Evolutionary conservation across 2,113 vertebrate genomes (phyloP).

Genomic region (Chloropsis cyanopogon): DNA sequence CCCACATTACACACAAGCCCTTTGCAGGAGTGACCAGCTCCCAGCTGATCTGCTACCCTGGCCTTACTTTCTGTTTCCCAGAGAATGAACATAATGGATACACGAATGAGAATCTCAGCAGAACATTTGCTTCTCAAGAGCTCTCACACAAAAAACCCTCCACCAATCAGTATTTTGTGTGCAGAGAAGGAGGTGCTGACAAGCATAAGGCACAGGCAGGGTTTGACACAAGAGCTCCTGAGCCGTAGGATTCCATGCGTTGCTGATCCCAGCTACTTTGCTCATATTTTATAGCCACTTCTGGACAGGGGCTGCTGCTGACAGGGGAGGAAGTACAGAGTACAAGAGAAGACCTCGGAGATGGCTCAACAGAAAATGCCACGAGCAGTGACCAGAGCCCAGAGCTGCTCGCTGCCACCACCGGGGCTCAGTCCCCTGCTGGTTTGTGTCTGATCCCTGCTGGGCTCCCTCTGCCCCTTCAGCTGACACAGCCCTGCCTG

Average conservation of each 20-base stretch:
- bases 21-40: too few species aligned
- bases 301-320: background rate
- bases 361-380: background rate
- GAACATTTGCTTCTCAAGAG: background rate
- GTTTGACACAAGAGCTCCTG: background rate
- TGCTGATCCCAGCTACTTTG: background rate
- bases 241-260: background rate
- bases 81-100: background rate
- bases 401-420: background rate
- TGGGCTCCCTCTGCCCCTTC: background rate
- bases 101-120: background rate
- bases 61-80: background rate
- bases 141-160: background rate
- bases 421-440: rapidly evolving
- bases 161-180: background rate
- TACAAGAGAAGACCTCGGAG: background rate
- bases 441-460: background rate
- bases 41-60: too few species aligned
- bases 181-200: background rate
- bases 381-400: background rate
- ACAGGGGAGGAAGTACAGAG: background rate
- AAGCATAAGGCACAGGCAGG: background rate
- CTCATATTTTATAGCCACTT: background rate
- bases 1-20: too few species aligned
- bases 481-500: background rate